phyloP scores from a whole-genome alignment of 64 coral and sea anemone species.

The Montipora cactus region DNA sequence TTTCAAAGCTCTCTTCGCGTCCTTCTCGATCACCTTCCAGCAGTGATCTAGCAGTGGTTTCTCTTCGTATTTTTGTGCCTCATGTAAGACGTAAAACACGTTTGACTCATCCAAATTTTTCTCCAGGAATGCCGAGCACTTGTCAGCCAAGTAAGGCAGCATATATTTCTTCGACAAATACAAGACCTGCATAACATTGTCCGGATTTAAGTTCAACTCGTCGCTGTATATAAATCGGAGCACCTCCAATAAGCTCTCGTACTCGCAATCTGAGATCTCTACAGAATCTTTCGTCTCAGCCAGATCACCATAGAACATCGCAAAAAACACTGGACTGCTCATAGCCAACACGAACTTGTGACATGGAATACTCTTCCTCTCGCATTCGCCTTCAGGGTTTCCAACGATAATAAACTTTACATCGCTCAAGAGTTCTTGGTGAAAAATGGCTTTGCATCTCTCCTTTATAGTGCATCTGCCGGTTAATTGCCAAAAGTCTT shows the following conservation, averaged over 20 bases:
- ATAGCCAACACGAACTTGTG: conserved; percentile 56
- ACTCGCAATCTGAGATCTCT: conserved; percentile 27
- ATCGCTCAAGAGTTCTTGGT: conserved; percentile 53
- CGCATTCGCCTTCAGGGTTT: background rate
- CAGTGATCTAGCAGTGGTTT: conserved; percentile 26
- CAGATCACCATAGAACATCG: conserved; percentile 54
- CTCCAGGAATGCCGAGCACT: conserved; percentile 42
- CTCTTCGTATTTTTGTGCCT: conserved; percentile 22
- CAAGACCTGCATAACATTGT: conserved; percentile 43
- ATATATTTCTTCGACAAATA: conserved; percentile 61
- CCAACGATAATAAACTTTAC: conserved; percentile 35
- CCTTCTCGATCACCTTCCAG: conserved; percentile 41
- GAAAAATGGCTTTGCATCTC: conserved; percentile 24
- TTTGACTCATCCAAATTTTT: conserved; percentile 25
- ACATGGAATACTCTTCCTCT: conserved; percentile 13
- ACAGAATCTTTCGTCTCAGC: conserved; percentile 33
- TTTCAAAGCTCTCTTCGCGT: conserved; percentile 22
- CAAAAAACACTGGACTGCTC: conserved; percentile 58
- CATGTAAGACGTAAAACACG: conserved; percentile 35
- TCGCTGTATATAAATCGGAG: conserved; percentile 51
- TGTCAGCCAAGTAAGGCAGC: conserved; percentile 40
- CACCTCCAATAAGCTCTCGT: conserved; percentile 47
- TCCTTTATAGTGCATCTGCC: conserved; percentile 4
- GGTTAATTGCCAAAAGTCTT: conserved; percentile 7
- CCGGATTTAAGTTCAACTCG: conserved; percentile 20